Evolutionary conservation across 2,113 vertebrate genomes (phyloP).

Genomic region (Lophura nycthemera): DNA sequence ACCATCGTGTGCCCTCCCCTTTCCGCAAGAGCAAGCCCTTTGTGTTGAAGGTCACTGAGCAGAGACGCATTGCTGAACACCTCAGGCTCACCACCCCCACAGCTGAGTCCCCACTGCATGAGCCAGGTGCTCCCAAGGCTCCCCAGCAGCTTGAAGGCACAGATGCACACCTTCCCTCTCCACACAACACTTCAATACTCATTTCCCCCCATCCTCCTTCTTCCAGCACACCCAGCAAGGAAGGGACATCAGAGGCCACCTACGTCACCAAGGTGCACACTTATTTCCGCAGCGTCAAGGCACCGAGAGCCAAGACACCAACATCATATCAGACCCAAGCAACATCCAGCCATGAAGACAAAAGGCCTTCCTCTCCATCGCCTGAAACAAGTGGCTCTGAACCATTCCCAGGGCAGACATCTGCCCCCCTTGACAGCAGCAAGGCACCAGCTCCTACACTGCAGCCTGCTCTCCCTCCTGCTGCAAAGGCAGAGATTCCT

Average conservation of each 20-base stretch:
- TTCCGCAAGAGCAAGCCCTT: constrained; percentile 71
- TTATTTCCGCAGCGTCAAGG: constrained; percentile 9
- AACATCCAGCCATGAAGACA: neutral
- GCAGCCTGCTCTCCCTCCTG: neutral
- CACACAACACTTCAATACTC: rapidly evolving
- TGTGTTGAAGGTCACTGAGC: constrained; percentile 57
- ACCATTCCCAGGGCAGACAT: neutral
- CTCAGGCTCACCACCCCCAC: constrained; percentile 6
- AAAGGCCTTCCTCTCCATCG: neutral
- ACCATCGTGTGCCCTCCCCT: constrained; percentile 74
- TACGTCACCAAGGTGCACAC: constrained; percentile 26
- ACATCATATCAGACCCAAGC: neutral
- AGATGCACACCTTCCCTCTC: neutral
- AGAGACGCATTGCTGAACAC: constrained; percentile 58
- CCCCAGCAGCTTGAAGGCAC: neutral
- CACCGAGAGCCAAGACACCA: constrained; percentile 9
- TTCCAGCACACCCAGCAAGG: neutral
- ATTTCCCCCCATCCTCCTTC: neutral
- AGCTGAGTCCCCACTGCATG: neutral
- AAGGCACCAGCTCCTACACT: neutral
- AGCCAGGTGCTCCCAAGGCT: neutral
- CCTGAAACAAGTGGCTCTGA: neutral
- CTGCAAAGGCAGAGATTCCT: neutral
- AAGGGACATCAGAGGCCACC: neutral
- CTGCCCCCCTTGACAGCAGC: neutral